Conservation (phyloP, 1,140 invertebrate genomes). For the Drosophila carrolli region DNA sequence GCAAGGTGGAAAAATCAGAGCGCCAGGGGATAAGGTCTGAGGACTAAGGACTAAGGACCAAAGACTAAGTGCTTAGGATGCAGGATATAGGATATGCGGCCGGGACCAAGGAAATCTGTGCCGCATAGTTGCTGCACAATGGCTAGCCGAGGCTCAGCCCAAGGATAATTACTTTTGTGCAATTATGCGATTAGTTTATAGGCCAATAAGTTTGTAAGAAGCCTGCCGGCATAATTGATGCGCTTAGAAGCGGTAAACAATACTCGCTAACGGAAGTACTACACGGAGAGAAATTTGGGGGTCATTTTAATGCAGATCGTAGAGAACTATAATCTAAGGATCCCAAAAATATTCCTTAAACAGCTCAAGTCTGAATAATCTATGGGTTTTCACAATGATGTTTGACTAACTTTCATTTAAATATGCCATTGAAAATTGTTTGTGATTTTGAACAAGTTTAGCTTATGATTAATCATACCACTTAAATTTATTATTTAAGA, state of each 20-base stretch:
- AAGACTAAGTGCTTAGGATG: conserved; percentile 2
- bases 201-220: conserved; percentile 73
- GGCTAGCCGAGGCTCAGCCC: conserved; percentile 24
- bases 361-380: too few species aligned
- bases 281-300: neutral
- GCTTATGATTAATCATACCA: too few species aligned
- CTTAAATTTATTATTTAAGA: too few species aligned
- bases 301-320: too few species aligned
- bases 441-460: too few species aligned
- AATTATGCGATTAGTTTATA: conserved; percentile 83
- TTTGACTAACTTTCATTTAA: too few species aligned
- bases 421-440: too few species aligned
- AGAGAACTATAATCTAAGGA: too few species aligned
- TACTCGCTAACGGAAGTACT: neutral
- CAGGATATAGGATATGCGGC: conserved; percentile 24
- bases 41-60: neutral
- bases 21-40: conserved; percentile 25
- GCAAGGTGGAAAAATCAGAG: conserved; percentile 76
- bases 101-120: too few species aligned
- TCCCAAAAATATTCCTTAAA: too few species aligned
- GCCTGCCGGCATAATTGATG: conserved; percentile 57
- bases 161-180: conserved; percentile 77
- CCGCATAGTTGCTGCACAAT: conserved; percentile 37
- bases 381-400: too few species aligned
- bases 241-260: conserved; percentile 25